Conservation (phyloP, 2,888 invertebrate species). For the Reticulitermes lucifugus region DNA sequence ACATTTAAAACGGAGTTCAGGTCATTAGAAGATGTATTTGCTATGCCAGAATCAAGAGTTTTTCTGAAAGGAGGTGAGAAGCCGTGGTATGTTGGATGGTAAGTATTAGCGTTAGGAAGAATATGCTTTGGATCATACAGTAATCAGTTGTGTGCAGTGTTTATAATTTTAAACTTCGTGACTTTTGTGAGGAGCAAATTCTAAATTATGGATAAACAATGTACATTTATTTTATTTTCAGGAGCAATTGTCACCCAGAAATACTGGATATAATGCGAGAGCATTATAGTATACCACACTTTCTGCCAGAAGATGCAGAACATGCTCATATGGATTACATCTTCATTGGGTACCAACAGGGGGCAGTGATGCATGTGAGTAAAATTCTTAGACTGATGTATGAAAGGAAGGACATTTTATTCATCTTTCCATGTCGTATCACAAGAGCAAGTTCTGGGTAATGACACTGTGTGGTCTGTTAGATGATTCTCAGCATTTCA, state of each 20-base stretch:
- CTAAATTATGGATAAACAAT: too few species aligned
- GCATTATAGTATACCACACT: slow-evolving; percentile 84
- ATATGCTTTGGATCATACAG: too few species aligned
- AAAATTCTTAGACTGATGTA: neutral
- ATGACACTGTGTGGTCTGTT: too few species aligned
- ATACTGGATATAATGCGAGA: slow-evolving; percentile 78
- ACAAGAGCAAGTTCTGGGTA: too few species aligned
- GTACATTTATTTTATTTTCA: slow-evolving; percentile 58
- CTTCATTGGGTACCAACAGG: slow-evolving; percentile 91
- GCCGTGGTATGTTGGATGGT: slow-evolving; percentile 94
- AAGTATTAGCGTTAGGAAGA: slow-evolving; percentile 60
- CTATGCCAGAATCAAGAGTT: slow-evolving; percentile 76
- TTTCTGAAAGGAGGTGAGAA: slow-evolving; percentile 71
- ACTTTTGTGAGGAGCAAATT: too few species aligned
- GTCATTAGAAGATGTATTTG: slow-evolving; percentile 80
- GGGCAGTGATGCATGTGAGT: slow-evolving; percentile 91
- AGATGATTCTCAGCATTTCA: too few species aligned
- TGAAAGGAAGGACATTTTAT: slow-evolving; percentile 23
- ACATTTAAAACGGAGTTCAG: slow-evolving; percentile 87
- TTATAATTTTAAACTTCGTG: too few species aligned
- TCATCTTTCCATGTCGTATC: too few species aligned
- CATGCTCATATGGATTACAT: slow-evolving; percentile 90
- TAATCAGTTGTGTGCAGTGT: too few species aligned
- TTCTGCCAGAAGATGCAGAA: slow-evolving; percentile 90
- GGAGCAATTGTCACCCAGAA: slow-evolving; percentile 90